A percentile compares a stretch with the other conserved stretches of the same genome.
Evolutionary conservation across 1,140 invertebrate genomes (phyloP).

Genomic region (Drosophila cardini): DNA sequence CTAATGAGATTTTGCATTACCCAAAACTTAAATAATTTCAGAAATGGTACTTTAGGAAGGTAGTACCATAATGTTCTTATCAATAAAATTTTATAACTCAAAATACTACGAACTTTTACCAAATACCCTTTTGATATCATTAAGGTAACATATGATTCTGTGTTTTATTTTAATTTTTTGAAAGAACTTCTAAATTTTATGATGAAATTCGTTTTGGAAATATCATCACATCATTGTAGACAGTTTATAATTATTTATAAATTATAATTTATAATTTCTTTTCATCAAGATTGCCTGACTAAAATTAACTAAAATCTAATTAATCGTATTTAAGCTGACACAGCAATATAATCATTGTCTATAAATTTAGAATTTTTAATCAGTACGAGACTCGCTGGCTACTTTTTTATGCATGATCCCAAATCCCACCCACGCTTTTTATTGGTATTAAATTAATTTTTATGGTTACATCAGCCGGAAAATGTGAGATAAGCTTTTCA

Average conservation of each 20-base stretch:
- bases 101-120: background rate
- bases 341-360: slow-evolving; percentile 33
- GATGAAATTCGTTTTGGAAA: slow-evolving; percentile 57
- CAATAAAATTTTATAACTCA: background rate
- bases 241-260: slow-evolving; percentile 2
- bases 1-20: slow-evolving; percentile 5
- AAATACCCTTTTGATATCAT: background rate
- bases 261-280: slow-evolving; percentile 24
- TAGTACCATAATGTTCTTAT: background rate
- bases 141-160: slow-evolving; percentile 33
- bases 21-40: background rate
- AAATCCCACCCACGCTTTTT: slow-evolving; percentile 47
- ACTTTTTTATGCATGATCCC: slow-evolving; percentile 27
- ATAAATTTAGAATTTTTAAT: slow-evolving; percentile 36
- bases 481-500: slow-evolving; percentile 36
- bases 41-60: background rate
- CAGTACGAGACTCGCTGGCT: background rate
- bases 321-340: slow-evolving; percentile 35
- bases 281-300: slow-evolving; percentile 1
- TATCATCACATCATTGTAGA: slow-evolving; percentile 50
- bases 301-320: slow-evolving; percentile 12
- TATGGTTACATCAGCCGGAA: slow-evolving; percentile 66
- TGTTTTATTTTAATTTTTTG: too few relatives aligned
- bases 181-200: slow-evolving; percentile 28
- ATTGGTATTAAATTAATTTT: slow-evolving; percentile 60